A percentile compares a stretch with the other conserved stretches of the same genome.
These are phyloP conservation scores for Araneus ventricosus DNA, from an alignment of 1,140 invertebrate genomes.

Conservation along the genomic window DNA sequence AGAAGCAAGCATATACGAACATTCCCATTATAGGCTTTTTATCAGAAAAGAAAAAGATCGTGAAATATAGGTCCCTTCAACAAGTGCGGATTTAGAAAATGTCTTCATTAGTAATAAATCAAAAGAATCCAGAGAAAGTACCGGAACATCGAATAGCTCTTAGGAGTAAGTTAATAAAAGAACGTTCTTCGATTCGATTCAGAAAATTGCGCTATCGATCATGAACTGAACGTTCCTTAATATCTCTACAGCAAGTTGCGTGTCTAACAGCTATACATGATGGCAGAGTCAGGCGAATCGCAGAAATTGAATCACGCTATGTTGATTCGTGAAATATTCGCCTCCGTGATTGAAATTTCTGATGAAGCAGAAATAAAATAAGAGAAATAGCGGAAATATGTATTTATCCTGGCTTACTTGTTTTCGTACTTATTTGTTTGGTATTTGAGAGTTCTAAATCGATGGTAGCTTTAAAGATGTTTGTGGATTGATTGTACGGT, in stretches of 20 bases:
- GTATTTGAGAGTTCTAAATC: too few species aligned
- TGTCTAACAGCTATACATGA: not conserved
- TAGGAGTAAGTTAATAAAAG: not conserved
- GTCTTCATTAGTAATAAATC: not conserved
- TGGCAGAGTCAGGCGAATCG: not conserved
- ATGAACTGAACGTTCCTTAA: not conserved
- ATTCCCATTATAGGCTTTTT: too few species aligned
- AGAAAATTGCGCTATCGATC: not conserved
- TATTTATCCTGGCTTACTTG: not conserved
- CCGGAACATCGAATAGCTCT: not conserved
- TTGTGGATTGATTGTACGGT: not conserved
- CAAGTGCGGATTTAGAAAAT: not conserved
- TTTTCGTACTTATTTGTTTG: too few species aligned
- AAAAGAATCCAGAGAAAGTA: not conserved
- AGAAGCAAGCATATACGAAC: too few species aligned
- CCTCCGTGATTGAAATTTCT: not conserved
- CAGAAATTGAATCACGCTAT: not conserved
- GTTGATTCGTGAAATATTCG: not conserved
- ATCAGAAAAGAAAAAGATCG: not conserved
- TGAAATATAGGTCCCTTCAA: not conserved
- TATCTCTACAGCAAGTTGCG: not conserved
- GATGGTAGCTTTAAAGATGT: not conserved
- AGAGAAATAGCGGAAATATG: not conserved
- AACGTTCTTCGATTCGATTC: not conserved
- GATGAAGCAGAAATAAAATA: not conserved